Conservation (phyloP, 2,888 invertebrate genomes). For the Andricus quercusramuli region DNA sequence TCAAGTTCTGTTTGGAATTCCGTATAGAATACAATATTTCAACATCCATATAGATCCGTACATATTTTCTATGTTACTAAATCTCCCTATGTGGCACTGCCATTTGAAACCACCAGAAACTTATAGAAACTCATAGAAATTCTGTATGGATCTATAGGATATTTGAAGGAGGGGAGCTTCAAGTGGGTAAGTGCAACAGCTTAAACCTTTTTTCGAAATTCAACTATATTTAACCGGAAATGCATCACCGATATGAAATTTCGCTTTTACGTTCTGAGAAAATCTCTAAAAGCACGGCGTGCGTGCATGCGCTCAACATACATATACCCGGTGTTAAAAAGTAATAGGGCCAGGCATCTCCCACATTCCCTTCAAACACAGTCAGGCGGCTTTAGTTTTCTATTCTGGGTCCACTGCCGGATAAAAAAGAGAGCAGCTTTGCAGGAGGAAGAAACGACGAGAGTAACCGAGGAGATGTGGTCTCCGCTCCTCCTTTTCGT, state of each 20-base stretch:
- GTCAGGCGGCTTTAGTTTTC: slow-evolving; percentile 58
- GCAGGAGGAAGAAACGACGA: slow-evolving; percentile 38
- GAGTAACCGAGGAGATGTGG: slow-evolving; percentile 44
- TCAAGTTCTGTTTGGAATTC: too few species aligned
- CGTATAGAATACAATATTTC: too few species aligned
- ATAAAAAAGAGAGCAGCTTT: slow-evolving; percentile 47
- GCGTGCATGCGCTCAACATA: background rate
- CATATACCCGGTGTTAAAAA: background rate
- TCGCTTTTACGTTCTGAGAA: background rate
- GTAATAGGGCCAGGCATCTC: slow-evolving; percentile 41
- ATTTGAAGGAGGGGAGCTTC: too few species aligned
- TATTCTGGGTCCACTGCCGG: slow-evolving; percentile 57
- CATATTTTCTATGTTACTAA: too few species aligned
- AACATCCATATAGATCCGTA: too few species aligned
- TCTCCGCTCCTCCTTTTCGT: slow-evolving; percentile 47
- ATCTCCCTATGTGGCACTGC: too few species aligned
- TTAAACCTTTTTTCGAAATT: background rate
- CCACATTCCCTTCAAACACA: slow-evolving; percentile 53
- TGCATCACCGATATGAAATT: background rate
- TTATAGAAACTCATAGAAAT: too few species aligned
- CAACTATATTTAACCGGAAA: background rate
- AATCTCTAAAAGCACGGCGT: background rate
- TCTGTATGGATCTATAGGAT: too few species aligned
- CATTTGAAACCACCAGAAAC: too few species aligned
- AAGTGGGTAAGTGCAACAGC: too few species aligned